Percentiles rank a stretch among this genome's conserved stretches.
phyloP scores from a whole-genome alignment of 2,888 invertebrate species.

The Crematogaster levior region DNA sequence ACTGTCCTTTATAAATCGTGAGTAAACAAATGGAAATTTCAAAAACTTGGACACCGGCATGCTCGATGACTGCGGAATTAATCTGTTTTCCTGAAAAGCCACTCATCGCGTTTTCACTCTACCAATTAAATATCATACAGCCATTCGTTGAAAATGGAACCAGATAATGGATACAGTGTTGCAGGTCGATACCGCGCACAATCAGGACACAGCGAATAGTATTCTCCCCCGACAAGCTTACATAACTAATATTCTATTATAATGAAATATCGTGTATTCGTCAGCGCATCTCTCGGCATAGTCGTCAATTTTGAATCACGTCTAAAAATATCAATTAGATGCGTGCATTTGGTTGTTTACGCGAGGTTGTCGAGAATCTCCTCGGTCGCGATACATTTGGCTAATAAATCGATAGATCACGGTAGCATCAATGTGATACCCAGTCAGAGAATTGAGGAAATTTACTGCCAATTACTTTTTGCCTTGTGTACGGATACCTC shows the following conservation, averaged over 20 bases:
- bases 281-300: neutral
- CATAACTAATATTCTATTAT: conserved; percentile 52
- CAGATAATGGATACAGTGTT: conserved; percentile 47
- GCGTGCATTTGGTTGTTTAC: neutral
- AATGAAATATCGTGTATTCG: conserved; percentile 44
- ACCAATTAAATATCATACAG: conserved; percentile 47
- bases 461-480: conserved; percentile 75
- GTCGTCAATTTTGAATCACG: conserved; percentile 48
- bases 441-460: conserved; percentile 55
- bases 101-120: conserved; percentile 36
- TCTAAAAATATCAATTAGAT: conserved; percentile 59
- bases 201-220: conserved; percentile 47
- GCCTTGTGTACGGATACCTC: conserved; percentile 39
- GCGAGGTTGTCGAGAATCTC: neutral
- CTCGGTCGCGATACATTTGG: neutral
- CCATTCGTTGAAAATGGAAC: conserved; percentile 41
- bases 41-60: conserved; percentile 2
- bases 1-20: conserved; percentile 16
- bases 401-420: conserved; percentile 50
- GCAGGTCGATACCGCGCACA: conserved; percentile 51
- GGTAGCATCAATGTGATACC: conserved; percentile 55
- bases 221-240: conserved; percentile 42
- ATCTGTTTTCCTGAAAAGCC: conserved; percentile 50
- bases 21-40: conserved; percentile 38
- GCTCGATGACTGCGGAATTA: conserved; percentile 30